Evolutionary conservation across 2,113 vertebrate genomes (phyloP).

Genomic region (Xenus cinereus): DNA sequence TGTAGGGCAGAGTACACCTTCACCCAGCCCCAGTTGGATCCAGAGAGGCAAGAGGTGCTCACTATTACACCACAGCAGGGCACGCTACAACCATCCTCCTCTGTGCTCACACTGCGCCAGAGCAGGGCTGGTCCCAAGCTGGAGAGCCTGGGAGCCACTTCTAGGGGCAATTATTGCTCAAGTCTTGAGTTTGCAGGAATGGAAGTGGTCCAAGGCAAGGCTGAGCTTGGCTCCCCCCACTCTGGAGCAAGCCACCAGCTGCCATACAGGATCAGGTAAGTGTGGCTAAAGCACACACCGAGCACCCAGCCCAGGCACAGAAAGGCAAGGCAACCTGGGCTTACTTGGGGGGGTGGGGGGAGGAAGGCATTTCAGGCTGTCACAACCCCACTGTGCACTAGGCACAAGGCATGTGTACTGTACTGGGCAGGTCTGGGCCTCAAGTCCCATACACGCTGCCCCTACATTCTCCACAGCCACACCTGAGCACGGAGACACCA

Average conservation of each 20-base stretch:
- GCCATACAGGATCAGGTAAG: not conserved
- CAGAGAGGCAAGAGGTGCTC: not conserved
- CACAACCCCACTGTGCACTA: not conserved
- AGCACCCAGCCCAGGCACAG: conserved; percentile 34
- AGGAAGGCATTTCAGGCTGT: not conserved
- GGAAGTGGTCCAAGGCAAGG: conserved; percentile 4
- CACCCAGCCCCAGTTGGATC: not conserved
- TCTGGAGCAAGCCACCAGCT: conserved; percentile 13
- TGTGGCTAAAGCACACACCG: not conserved
- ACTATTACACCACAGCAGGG: not conserved
- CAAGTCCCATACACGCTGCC: not conserved
- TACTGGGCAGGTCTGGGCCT: conserved; percentile 31
- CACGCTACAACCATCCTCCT: not conserved
- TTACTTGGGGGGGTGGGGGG: not conserved
- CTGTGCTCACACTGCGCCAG: not conserved
- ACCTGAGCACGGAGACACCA: not conserved
- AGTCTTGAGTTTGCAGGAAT: conserved; percentile 8
- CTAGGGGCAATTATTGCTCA: conserved; percentile 51
- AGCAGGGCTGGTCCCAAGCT: not conserved
- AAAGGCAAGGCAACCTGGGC: not conserved
- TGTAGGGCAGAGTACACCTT: not conserved
- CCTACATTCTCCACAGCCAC: conserved; percentile 26
- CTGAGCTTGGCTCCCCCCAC: not conserved
- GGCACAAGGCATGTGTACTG: not conserved
- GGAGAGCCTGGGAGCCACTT: not conserved